Conservation (phyloP, 2,888 invertebrate genomes). For the Lycia hirtaria region DNA sequence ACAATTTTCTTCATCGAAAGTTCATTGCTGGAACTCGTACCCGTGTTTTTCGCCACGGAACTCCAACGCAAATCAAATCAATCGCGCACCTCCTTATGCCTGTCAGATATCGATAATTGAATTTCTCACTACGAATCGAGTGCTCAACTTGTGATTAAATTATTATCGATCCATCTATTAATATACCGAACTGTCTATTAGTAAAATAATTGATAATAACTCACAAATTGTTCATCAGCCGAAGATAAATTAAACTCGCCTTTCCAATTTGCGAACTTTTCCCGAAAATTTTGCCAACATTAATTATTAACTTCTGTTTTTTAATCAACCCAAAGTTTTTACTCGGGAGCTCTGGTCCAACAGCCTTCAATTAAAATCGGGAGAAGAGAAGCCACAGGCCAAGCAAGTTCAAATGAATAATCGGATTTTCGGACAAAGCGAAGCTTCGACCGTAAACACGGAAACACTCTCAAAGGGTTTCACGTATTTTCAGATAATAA, state of each 20-base stretch:
- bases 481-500: slow-evolving; percentile 1
- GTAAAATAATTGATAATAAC: slow-evolving; percentile 11
- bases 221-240: slow-evolving; percentile 3
- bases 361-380: slow-evolving; percentile 26
- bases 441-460: slow-evolving; percentile 15
- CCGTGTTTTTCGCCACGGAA: no score
- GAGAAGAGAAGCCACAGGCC: slow-evolving; percentile 18
- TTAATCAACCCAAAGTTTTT: slow-evolving; percentile 25
- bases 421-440: slow-evolving; percentile 18
- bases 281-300: slow-evolving; percentile 16
- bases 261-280: slow-evolving; percentile 16
- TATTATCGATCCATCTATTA: no score
- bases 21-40: no score
- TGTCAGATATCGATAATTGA: no score
- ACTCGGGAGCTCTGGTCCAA: slow-evolving; percentile 12
- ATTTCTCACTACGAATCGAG: no score
- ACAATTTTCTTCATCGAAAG: no score
- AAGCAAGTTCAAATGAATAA: slow-evolving; percentile 25
- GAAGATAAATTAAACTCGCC: slow-evolving; percentile 20
- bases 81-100: no score
- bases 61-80: no score
- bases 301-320: slow-evolving; percentile 27
- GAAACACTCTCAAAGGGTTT: slow-evolving; percentile 18
- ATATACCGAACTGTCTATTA: no score
- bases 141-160: no score